These are phyloP conservation scores for Sarcophaga bullata DNA, from an alignment of 1,140 invertebrate genomes.

Conservation along the genomic window DNA sequence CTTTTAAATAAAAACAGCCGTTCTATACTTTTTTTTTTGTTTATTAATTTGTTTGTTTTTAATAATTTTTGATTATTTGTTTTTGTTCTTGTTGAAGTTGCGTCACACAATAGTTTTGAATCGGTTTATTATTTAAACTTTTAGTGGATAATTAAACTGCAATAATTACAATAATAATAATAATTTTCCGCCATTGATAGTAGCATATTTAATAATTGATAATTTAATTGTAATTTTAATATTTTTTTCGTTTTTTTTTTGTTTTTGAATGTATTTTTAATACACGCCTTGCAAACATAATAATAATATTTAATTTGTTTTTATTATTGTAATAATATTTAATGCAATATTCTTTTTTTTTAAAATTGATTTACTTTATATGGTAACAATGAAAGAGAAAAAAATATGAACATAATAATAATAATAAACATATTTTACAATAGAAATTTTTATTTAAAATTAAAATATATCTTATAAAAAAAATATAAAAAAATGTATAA, in stretches of 20 bases:
- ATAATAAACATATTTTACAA: slow-evolving; percentile 18
- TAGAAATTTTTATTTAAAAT: neutral
- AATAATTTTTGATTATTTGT: slow-evolving; percentile 8
- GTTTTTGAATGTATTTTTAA: slow-evolving; percentile 32
- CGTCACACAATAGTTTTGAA: slow-evolving; percentile 30
- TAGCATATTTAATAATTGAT: slow-evolving; percentile 4
- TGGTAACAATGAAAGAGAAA: neutral
- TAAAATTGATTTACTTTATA: slow-evolving; percentile 11
- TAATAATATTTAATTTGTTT: too few species aligned
- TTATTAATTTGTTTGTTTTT: slow-evolving; percentile 22
- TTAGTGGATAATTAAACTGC: slow-evolving; percentile 29
- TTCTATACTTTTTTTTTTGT: neutral
- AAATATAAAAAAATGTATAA: slow-evolving; percentile 1
- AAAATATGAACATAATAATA: neutral
- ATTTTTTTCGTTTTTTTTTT: slow-evolving; percentile 2
- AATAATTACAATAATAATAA: slow-evolving; percentile 29
- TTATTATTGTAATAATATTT: neutral
- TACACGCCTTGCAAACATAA: slow-evolving; percentile 30
- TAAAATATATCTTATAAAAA: slow-evolving; percentile 3
- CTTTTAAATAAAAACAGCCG: neutral
- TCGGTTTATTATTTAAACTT: slow-evolving; percentile 6
- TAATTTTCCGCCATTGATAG: neutral
- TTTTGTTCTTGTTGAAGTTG: slow-evolving; percentile 13
- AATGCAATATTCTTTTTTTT: neutral
- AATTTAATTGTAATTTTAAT: neutral